phyloP scores from a whole-genome alignment of 2,113 vertebrate genomes.

The Microtus pennsylvanicus region DNA sequence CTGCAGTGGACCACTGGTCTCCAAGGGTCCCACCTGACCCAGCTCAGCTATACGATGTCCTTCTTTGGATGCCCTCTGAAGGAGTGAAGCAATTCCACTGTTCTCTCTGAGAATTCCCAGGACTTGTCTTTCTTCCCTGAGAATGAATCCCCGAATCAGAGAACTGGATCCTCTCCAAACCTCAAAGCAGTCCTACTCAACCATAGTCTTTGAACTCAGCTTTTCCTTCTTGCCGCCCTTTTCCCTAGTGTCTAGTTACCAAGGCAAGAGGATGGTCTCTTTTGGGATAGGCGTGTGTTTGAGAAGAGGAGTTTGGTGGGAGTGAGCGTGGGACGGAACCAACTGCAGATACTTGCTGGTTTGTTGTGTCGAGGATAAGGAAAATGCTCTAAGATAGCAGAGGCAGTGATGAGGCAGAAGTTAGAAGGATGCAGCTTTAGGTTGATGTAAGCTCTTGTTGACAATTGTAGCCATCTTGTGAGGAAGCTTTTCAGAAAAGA shows the following conservation, averaged over 20 bases:
- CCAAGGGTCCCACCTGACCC: background rate
- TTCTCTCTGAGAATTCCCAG: conserved; percentile 32
- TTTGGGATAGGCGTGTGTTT: background rate
- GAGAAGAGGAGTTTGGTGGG: background rate
- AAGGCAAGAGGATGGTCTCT: conserved; percentile 4
- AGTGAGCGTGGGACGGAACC: background rate
- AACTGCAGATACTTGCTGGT: conserved; percentile 21
- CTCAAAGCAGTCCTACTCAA: conserved; percentile 44
- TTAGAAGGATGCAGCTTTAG: background rate
- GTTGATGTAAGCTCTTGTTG: background rate
- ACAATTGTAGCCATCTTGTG: background rate
- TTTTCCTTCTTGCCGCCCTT: background rate
- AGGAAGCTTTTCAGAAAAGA: conserved; percentile 14
- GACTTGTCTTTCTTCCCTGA: conserved; percentile 53
- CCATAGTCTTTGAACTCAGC: conserved; percentile 58
- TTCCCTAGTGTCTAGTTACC: conserved; percentile 44
- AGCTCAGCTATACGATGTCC: background rate
- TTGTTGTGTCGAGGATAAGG: background rate
- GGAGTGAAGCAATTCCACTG: background rate
- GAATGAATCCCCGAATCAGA: conserved; percentile 13
- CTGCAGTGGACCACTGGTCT: background rate
- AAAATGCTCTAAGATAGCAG: background rate
- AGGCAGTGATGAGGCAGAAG: background rate
- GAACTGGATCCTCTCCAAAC: conserved; percentile 60
- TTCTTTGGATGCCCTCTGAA: background rate